These are phyloP conservation scores for Falco concolor DNA, from an alignment of 2,797 vertebrate genomes.

Conservation along the genomic window DNA sequence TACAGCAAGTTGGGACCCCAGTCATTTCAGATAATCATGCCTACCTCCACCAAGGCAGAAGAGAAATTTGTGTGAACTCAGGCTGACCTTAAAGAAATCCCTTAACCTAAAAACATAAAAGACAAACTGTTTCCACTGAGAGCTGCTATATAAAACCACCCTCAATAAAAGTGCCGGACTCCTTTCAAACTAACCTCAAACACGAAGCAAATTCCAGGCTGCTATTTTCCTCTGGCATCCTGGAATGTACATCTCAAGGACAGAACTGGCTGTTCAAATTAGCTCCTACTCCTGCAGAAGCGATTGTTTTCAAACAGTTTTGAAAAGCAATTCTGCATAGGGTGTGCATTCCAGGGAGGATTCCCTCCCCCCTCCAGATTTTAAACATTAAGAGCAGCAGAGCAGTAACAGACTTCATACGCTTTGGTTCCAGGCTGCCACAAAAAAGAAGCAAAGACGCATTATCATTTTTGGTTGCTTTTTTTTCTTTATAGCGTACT, in stretches of 20 bases:
- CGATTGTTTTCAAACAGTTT: constrained; percentile 37
- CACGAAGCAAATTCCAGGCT: constrained; percentile 32
- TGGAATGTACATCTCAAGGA: constrained; percentile 40
- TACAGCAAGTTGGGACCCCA: background rate
- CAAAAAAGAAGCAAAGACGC: background rate
- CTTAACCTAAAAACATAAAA: constrained; percentile 47
- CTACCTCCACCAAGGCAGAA: background rate
- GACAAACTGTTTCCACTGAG: constrained; percentile 33
- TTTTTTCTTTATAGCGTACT: background rate
- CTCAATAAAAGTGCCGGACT: background rate
- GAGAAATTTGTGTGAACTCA: background rate
- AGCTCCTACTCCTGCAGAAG: constrained; percentile 47
- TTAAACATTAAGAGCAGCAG: background rate
- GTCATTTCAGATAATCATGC: background rate
- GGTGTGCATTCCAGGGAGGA: constrained; percentile 35
- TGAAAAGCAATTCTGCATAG: background rate
- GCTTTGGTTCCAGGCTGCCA: background rate
- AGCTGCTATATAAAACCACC: constrained; percentile 34
- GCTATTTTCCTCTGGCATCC: constrained; percentile 45
- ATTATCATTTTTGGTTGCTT: background rate
- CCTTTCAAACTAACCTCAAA: constrained; percentile 48
- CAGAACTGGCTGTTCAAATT: constrained; percentile 41
- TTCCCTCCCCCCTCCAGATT: background rate
- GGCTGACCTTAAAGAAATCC: constrained; percentile 36
- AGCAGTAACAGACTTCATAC: background rate